Conservation (phyloP, 1,140 invertebrate species). For the Rhyzopertha dominica region DNA sequence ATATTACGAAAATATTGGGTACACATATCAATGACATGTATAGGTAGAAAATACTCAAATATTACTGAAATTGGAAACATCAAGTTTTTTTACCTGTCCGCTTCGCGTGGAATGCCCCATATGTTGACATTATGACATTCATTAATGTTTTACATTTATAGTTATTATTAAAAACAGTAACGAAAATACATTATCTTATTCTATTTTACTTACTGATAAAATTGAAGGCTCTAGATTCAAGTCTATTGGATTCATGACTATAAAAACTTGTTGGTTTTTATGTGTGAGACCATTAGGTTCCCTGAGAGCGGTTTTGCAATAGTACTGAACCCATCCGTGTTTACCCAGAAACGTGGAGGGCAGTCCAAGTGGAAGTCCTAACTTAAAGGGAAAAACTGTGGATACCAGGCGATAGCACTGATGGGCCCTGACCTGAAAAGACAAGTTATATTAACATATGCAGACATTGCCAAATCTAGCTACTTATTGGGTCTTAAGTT, state of each 20-base stretch:
- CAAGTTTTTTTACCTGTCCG: too few species aligned
- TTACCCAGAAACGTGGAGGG: conserved; percentile 92
- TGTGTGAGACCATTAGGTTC: conserved; percentile 87
- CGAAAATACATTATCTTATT: too few species aligned
- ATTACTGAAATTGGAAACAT: too few species aligned
- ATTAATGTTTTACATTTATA: too few species aligned
- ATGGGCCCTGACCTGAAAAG: conserved; percentile 66
- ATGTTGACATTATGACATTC: too few species aligned
- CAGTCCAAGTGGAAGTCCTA: conserved; percentile 82
- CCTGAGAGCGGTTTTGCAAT: conserved; percentile 83
- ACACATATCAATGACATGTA: too few species aligned
- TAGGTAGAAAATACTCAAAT: too few species aligned
- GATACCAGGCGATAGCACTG: conserved; percentile 85
- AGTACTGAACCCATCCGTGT: conserved; percentile 95
- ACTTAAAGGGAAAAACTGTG: conserved; percentile 94
- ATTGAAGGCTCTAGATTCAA: conserved; percentile 85
- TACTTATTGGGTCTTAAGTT: not conserved
- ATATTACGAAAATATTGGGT: too few species aligned
- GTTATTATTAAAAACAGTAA: too few species aligned
- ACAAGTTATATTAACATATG: not conserved
- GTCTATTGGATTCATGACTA: conserved; percentile 94
- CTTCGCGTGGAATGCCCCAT: too few species aligned
- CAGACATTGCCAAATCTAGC: too few species aligned
- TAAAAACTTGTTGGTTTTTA: conserved; percentile 95
- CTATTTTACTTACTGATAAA: conserved; percentile 69